Percentiles rank a stretch among this genome's conserved stretches.
These are phyloP conservation scores for Chironomus tepperi DNA, from an alignment of 1,140 invertebrate species.

Conservation along the genomic window DNA sequence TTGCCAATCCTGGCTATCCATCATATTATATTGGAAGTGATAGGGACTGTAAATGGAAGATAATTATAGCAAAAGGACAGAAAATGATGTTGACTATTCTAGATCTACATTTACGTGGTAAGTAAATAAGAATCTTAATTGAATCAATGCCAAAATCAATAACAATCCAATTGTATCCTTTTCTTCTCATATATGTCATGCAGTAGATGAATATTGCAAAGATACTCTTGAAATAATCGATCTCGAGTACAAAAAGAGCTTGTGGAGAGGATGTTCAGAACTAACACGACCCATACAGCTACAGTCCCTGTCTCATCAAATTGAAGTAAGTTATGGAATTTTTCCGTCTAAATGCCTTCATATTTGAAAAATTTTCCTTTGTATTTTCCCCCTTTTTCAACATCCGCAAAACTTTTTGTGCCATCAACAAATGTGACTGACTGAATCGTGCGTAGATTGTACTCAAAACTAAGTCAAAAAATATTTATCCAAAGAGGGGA, in stretches of 20 bases:
- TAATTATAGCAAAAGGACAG: slow-evolving; percentile 44
- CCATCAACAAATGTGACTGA: too few relatives aligned
- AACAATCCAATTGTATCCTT: background rate
- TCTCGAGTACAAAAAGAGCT: background rate
- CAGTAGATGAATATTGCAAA: slow-evolving; percentile 25
- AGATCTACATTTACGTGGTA: slow-evolving; percentile 50
- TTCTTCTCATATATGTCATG: background rate
- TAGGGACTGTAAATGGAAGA: slow-evolving; percentile 45
- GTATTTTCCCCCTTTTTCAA: background rate
- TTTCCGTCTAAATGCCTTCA: background rate
- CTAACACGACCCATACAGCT: slow-evolving; percentile 15
- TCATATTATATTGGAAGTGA: slow-evolving; percentile 48
- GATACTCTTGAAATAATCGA: slow-evolving; percentile 27
- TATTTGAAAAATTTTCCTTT: slow-evolving; percentile 10
- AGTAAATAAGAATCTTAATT: slow-evolving; percentile 30
- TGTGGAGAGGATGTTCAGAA: slow-evolving; percentile 25
- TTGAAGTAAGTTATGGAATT: slow-evolving; percentile 24
- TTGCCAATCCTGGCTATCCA: slow-evolving; percentile 53
- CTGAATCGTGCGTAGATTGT: slow-evolving; percentile 25
- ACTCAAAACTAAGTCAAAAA: slow-evolving; percentile 41
- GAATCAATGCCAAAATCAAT: background rate
- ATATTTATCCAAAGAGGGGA: slow-evolving; percentile 46
- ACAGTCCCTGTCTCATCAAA: slow-evolving; percentile 24
- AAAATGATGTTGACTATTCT: slow-evolving; percentile 45
- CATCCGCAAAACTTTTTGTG: background rate